Base-by-base conservation (phyloP, 2,888 invertebrate species). In the Drosophila melanosoma region DNA sequence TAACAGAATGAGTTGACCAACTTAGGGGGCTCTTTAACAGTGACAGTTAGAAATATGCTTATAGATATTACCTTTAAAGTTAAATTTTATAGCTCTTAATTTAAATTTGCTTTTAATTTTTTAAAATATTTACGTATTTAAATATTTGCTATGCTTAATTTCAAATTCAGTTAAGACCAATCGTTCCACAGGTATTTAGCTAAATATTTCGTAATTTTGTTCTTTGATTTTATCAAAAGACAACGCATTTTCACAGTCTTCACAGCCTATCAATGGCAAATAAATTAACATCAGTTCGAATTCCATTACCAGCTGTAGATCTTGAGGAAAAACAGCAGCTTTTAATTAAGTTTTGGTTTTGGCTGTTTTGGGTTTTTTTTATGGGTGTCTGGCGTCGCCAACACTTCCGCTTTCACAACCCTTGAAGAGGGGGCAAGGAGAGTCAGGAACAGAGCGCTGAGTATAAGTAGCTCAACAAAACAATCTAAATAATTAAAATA, bases 401-500 rank as follows among this genome's bases (percentile, higher is more conserved):
- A 53, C 57, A 66, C 66, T 89, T 82, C 80, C 87, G 87, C 48
- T 81, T 59, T 69, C 35, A 42, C 58, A 33, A 51, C 53, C 60
- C 58, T 42, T 54, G 11, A 36, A 59, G 29, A 23, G 70, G 26
- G 29, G 70, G 33, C 23, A 38, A 38, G 32, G 45, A 17, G 59
- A 58, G 67, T 38, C 57, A 57, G 60, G 45, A 45, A 67, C 42
- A 60, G 38, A 60, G 38, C 29, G 36, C 57, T 20, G 54, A 38
- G 69, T 67, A 68, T 81, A 89, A 90, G 87, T 83, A 83, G 89
- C 87, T 83, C 82, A 71, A 82, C 74, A 74, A 66, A 89, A 81
- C 89, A 83, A 90, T 89, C 90, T 90, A 91, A 92, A 91, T 91
- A 92, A 92, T 92, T 91, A 91, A 92, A 91, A 91, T 92, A 91